A percentile compares a stretch with the other conserved stretches of the same genome.
Evolutionary conservation across 2,888 invertebrate genomes (phyloP).

Genomic region (Mycalesis mineus): DNA sequence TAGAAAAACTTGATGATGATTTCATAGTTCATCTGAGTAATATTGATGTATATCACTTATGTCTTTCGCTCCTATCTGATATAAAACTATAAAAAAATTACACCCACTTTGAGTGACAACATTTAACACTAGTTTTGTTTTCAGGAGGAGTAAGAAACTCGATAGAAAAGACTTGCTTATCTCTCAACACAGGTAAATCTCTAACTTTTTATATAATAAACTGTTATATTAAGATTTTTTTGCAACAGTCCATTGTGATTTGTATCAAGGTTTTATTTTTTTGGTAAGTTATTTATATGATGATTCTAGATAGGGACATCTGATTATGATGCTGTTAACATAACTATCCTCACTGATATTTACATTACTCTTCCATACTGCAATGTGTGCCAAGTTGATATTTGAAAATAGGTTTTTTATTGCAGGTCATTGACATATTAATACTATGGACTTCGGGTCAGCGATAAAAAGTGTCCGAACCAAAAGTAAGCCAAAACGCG

Average conservation of each 20-base stretch:
- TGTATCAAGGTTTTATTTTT: too few species aligned
- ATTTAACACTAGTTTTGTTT: neutral
- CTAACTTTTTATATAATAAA: too few species aligned
- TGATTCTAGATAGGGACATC: constrained; percentile 37
- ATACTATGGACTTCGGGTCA: too few species aligned
- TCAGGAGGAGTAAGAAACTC: neutral
- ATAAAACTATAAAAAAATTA: neutral
- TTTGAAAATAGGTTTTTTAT: neutral
- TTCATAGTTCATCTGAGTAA: constrained; percentile 48
- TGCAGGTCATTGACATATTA: too few species aligned
- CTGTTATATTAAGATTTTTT: too few species aligned
- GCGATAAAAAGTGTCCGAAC: too few species aligned
- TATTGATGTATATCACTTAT: constrained; percentile 38
- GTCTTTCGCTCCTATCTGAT: constrained; percentile 74
- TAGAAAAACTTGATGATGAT: constrained; percentile 39
- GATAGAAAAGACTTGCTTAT: too few species aligned
- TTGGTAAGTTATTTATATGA: constrained; percentile 27
- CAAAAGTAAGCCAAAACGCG: too few species aligned
- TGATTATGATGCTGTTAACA: constrained; percentile 39
- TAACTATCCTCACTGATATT: constrained; percentile 56
- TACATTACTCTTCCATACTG: neutral
- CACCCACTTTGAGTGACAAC: neutral
- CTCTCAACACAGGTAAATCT: too few species aligned
- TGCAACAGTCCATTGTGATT: too few species aligned
- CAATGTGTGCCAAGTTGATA: neutral